These are phyloP conservation scores for Cryptops parisi DNA, from an alignment of 2,888 invertebrate genomes.

Conservation along the genomic window DNA sequence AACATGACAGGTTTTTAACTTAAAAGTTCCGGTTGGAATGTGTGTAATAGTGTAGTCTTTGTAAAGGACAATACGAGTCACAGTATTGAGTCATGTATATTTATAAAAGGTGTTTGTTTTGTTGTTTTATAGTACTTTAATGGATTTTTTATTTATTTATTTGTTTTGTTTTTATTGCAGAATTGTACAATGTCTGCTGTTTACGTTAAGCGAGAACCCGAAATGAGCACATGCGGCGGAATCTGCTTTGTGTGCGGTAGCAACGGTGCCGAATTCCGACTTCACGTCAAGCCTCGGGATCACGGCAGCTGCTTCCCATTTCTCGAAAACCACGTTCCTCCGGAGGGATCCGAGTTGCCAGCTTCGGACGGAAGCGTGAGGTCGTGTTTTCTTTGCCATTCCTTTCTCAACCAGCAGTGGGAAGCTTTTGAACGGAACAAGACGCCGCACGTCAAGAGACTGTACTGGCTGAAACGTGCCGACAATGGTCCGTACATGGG, in stretches of 20 bases:
- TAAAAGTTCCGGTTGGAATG: no score
- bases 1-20: no score
- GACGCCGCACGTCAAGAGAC: conserved; percentile 68
- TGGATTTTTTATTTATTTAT: neutral
- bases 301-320: conserved; percentile 69
- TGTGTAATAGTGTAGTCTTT: no score
- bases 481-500: conserved; percentile 82
- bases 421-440: conserved; percentile 71
- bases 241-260: conserved; percentile 14
- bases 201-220: conserved; percentile 16
- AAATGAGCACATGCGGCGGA: neutral
- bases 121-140: neutral
- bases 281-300: conserved; percentile 45
- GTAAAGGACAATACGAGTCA: no score
- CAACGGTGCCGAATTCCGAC: conserved; percentile 17
- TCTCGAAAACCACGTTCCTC: conserved; percentile 74
- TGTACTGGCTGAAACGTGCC: conserved; percentile 83
- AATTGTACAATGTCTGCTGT: conserved; percentile 8
- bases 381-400: conserved; percentile 72
- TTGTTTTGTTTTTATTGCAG: neutral
- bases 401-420: conserved; percentile 79
- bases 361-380: conserved; percentile 39
- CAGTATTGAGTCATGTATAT: neutral
- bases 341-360: conserved; percentile 44
- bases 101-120: neutral